A percentile compares a stretch with the other conserved stretches of the same genome.
Conservation (phyloP, 2,113 vertebrate genomes). For the Rhynchomys soricoides region DNA sequence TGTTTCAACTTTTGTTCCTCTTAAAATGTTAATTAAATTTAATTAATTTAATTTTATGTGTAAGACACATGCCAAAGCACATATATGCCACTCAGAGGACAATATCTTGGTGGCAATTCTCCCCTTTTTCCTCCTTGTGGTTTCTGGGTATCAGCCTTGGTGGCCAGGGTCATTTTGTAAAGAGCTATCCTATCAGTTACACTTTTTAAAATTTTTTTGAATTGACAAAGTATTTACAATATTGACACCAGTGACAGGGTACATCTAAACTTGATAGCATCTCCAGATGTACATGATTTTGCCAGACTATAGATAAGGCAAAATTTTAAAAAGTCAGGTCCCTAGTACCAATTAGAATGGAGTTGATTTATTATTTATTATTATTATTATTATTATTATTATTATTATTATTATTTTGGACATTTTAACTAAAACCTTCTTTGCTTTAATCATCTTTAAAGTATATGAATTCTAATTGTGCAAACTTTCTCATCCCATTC, state of each 20-base stretch:
- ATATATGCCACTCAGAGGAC: not conserved
- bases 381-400: too few species aligned
- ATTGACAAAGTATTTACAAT: slow-evolving; percentile 67
- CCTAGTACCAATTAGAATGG: slow-evolving; percentile 51
- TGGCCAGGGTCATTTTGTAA: not conserved
- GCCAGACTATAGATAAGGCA: slow-evolving; percentile 70
- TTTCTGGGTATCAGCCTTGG: not conserved
- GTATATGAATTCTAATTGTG: not conserved
- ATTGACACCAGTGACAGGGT: slow-evolving; percentile 58
- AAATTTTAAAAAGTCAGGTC: slow-evolving; percentile 65
- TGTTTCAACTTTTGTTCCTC: not conserved
- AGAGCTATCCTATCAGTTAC: not conserved
- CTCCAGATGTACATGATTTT: slow-evolving; percentile 53
- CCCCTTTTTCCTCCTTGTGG: not conserved
- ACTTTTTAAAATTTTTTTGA: not conserved
- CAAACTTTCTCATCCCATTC: not conserved
- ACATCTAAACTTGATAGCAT: slow-evolving; percentile 42
- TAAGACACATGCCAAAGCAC: not conserved
- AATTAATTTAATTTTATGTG: not conserved
- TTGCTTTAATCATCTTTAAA: not conserved
- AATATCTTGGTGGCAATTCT: not conserved
- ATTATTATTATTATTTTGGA: too few species aligned
- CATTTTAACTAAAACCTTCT: not conserved
- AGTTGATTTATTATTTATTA: too few species aligned
- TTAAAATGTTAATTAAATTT: not conserved